A percentile compares a stretch with the other conserved stretches of the same genome.
Conservation (phyloP, 2,888 invertebrate species). For the Geophilus truncorum region DNA sequence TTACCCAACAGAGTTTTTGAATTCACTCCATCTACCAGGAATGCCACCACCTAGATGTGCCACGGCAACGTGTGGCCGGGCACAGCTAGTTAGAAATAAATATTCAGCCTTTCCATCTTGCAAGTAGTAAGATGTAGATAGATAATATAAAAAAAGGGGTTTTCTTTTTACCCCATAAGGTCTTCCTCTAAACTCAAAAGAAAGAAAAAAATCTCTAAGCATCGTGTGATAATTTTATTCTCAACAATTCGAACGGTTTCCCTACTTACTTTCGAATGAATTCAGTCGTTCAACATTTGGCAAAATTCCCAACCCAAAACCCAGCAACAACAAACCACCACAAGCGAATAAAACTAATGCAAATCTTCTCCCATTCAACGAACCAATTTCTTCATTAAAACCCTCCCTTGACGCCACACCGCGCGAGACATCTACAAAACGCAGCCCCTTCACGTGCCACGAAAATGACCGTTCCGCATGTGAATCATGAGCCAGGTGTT, state of each 20-base stretch:
- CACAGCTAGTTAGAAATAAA: too few relatives aligned
- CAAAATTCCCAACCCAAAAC: slow-evolving; percentile 10
- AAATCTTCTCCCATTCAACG: background rate
- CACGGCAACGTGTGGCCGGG: too few relatives aligned
- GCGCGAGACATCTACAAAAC: background rate
- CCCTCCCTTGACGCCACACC: background rate
- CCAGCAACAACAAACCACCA: slow-evolving; percentile 11
- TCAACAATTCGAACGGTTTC: background rate
- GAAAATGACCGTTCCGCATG: background rate
- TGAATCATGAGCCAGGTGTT: slow-evolving; percentile 12
- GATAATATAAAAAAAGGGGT: background rate
- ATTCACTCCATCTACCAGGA: too few relatives aligned
- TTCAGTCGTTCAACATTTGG: slow-evolving; percentile 22
- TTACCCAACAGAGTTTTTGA: too few relatives aligned
- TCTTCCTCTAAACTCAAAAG: background rate
- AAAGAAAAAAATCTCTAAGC: background rate
- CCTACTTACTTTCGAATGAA: slow-evolving; percentile 2
- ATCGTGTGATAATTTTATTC: slow-evolving; percentile 20
- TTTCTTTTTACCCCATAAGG: background rate
- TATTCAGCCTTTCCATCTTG: background rate
- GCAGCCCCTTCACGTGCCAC: background rate
- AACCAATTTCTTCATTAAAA: slow-evolving; percentile 19
- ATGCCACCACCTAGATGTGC: too few relatives aligned
- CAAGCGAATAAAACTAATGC: background rate
- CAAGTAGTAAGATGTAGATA: background rate